These are phyloP conservation scores for Elmis aenea DNA, from an alignment of 2,888 invertebrate genomes.

Conservation along the genomic window DNA sequence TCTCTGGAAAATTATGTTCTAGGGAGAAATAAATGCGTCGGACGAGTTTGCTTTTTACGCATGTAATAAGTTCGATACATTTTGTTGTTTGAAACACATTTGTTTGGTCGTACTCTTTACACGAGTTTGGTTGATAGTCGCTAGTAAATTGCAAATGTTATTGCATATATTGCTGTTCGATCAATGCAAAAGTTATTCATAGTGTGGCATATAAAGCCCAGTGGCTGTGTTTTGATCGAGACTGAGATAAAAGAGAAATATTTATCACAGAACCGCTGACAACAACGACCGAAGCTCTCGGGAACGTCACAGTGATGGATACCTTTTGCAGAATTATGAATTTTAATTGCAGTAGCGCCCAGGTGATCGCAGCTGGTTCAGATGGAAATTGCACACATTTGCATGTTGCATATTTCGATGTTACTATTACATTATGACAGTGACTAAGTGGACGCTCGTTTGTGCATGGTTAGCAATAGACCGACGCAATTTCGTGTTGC, in stretches of 20 bases:
- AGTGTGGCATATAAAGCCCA: too few relatives aligned
- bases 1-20: too few relatives aligned
- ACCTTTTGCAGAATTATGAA: slow-evolving; percentile 22
- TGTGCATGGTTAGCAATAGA: slow-evolving; percentile 18
- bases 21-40: too few relatives aligned
- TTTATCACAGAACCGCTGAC: slow-evolving; percentile 12
- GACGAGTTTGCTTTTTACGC: too few relatives aligned
- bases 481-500: slow-evolving; percentile 18
- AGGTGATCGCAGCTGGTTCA: slow-evolving; percentile 21
- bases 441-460: slow-evolving; percentile 27
- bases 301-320: slow-evolving; percentile 14
- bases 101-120: too few relatives aligned
- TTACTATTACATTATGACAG: slow-evolving; percentile 24
- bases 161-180: too few relatives aligned
- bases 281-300: slow-evolving; percentile 6
- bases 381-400: slow-evolving; percentile 29
- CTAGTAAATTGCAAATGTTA: too few relatives aligned
- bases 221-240: too few relatives aligned
- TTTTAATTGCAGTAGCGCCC: slow-evolving; percentile 22
- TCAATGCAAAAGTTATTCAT: too few relatives aligned
- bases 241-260: slow-evolving; percentile 11
- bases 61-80: too few relatives aligned
- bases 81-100: too few relatives aligned
- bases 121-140: too few relatives aligned
- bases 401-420: slow-evolving; percentile 27